phyloP scores from a whole-genome alignment of 1,140 invertebrate genomes.

The Andrena cerasifolii region DNA sequence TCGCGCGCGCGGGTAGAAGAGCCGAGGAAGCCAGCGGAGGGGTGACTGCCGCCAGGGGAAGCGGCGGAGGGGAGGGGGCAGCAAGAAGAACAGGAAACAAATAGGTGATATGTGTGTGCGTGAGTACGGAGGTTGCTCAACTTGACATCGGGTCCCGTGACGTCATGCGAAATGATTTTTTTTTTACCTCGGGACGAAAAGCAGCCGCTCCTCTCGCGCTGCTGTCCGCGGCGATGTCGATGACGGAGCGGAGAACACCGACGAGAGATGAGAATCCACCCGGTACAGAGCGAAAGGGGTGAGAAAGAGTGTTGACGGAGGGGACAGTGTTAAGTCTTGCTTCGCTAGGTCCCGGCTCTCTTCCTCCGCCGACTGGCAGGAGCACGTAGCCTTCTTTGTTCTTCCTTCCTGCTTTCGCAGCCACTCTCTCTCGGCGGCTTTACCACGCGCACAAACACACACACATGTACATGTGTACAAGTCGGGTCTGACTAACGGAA shows the following conservation, averaged over 20 bases:
- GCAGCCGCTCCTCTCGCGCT: conserved; percentile 22
- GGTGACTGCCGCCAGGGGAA: background rate
- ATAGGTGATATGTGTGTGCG: conserved; percentile 45
- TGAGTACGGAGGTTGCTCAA: conserved; percentile 65
- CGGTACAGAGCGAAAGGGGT: conserved; percentile 24
- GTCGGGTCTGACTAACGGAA: conserved; percentile 41
- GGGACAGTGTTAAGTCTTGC: conserved; percentile 44
- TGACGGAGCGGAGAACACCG: conserved; percentile 4
- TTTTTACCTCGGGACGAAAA: conserved; percentile 65
- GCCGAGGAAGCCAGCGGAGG: background rate
- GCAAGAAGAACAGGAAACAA: conserved; percentile 19
- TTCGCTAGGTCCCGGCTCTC: conserved; percentile 36
- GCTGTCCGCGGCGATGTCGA: conserved; percentile 21
- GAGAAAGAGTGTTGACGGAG: conserved; percentile 10
- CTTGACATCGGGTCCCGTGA: conserved; percentile 63
- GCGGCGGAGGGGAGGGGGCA: background rate
- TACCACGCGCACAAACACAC: conserved; percentile 16
- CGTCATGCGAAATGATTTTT: conserved; percentile 67
- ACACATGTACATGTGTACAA: no score
- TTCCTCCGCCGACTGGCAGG: conserved; percentile 45
- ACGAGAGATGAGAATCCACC: conserved; percentile 33
- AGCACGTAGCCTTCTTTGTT: conserved; percentile 66
- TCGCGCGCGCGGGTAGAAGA: conserved; percentile 1
- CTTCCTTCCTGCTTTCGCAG: conserved; percentile 64
- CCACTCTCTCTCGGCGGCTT: conserved; percentile 48